Evolutionary conservation across 2,888 invertebrate genomes (phyloP), one percentile per base, ranked within the genome.

Genomic region (Merodon equestris): DNA sequence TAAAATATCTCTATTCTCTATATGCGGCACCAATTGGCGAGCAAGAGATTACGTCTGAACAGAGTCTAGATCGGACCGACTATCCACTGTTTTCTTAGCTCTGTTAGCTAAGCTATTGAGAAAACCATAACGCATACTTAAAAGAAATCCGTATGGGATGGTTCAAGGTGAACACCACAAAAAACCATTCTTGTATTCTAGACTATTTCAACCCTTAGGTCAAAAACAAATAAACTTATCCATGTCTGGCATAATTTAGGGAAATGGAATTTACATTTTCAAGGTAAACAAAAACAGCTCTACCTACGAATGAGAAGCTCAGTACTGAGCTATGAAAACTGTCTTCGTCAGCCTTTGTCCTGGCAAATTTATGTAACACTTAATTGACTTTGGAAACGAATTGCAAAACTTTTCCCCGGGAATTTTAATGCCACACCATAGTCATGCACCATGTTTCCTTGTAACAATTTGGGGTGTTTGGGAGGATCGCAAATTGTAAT

Each of bases 381-480:
- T 57, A 67, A 67, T 67, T 57, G 56, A 67, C 67, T 57, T 50
- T 18, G 67, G 42, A 67, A 57, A 42, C 17, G 67, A 44, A 57
- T 57, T 67, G 57, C 17, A 57, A 50, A 67, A 67, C 57, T 57
- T 67, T 57, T 36, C 42, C 17, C 1, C 34, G 12, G 50, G 57
- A 67, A 67, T 57, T 67, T 67, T 50, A 67, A 67, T 57, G 27
- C 12, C 40, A 4, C 19, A 34, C 57, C 27, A 27, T 27, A 2
- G 15, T 50, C 67, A 48, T 57, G 57, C 40, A 56, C 34, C 42
- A 17, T 40, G 17, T 34, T 57, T 15, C 42, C 18, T 50, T 50
- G 48, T 27, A 67, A 57, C 48, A 48, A 57, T 48, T 67, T 57
- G 57, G 17, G 57, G 67, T 57, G 48, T 57, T 57, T 57, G 50